These are phyloP conservation scores for Zaprionus taronus DNA, from an alignment of 1,140 invertebrate species.

Conservation along the genomic window DNA sequence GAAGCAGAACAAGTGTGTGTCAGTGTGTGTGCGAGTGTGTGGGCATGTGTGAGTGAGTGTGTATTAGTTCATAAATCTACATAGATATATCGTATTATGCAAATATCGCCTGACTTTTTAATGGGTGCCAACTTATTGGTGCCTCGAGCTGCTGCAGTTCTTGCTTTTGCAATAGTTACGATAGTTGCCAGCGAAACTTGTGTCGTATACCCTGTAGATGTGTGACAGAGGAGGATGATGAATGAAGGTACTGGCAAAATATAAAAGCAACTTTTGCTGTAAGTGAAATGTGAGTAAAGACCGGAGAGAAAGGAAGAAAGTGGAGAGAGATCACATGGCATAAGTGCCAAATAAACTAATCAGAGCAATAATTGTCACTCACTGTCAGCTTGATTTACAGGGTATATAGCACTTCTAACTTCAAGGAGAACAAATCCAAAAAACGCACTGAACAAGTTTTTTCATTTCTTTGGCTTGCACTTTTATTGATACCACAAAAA, in stretches of 20 bases:
- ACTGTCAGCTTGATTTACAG: neutral
- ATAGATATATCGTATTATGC: constrained; percentile 12
- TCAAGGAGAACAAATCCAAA: neutral
- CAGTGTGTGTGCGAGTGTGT: neutral
- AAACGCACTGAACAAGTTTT: neutral
- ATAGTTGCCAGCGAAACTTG: constrained; percentile 3
- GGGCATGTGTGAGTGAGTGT: neutral
- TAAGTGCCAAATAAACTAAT: too few species aligned
- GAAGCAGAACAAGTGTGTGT: too few species aligned
- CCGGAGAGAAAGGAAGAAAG: too few species aligned
- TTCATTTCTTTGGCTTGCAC: neutral
- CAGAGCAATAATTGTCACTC: too few species aligned
- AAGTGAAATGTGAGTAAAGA: neutral
- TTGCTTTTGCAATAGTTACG: neutral
- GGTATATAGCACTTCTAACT: neutral
- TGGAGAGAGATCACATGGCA: too few species aligned
- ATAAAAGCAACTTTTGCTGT: neutral
- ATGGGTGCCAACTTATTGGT: constrained; percentile 30
- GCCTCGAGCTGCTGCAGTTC: constrained; percentile 6
- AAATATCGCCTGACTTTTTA: constrained; percentile 46
- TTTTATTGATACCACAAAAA: neutral
- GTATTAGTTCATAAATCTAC: constrained; percentile 24
- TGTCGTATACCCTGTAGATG: neutral
- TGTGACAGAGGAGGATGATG: neutral
- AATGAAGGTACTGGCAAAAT: neutral